Base-by-base conservation (phyloP, 2,113 vertebrate species). In the Austrofundulus limnaeus region DNA sequence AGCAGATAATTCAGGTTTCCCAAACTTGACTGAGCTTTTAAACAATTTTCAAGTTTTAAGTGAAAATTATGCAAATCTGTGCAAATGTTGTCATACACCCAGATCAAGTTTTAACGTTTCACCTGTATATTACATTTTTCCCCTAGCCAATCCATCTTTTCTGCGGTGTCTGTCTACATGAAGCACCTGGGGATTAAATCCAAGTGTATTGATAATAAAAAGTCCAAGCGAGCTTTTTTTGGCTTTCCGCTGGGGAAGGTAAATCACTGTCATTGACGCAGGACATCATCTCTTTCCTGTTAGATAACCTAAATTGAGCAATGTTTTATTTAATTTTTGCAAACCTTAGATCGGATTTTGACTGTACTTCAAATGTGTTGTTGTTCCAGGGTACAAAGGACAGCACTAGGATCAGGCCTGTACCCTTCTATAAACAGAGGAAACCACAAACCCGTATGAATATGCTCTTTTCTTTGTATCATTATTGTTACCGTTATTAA, bases 111-210 rank as follows among this genome's bases (percentile, higher is more conserved):
- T 21, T 59, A 38, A 25, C 66, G 48, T 5, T 25, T 52, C 31
- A 24, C 14, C 4, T 38, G 45, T 41, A 8, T 67, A 8, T 70
- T 1, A 34, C 24, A 24, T 60, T 47, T n/a, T 82, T 28, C 58
- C n/a, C 15, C 0, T 53, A 96, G 95, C 72, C 89, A 93, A 1
- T 89, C 94, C 11, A 94, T 96, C 61, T 93, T 95, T 70, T 55
- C 60, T 0, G 92, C 94, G 11, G 92, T 96, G 54, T 88, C 79
- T 60, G 83, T 87, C 20, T 95, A 94, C 77, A 95, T 96, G 95
- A 95, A 96, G 75, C 90, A 95, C 55, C 91, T 96, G 1, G 95
- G 94, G 19, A 94, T 96, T 17, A 94, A 94, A 85, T 93, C 89
- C 73, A 94, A 91, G 81, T 76, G 87, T 0, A 87, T 90, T 2